Conservation (phyloP, 2,113 vertebrate genomes). For the Carollia perspicillata region DNA sequence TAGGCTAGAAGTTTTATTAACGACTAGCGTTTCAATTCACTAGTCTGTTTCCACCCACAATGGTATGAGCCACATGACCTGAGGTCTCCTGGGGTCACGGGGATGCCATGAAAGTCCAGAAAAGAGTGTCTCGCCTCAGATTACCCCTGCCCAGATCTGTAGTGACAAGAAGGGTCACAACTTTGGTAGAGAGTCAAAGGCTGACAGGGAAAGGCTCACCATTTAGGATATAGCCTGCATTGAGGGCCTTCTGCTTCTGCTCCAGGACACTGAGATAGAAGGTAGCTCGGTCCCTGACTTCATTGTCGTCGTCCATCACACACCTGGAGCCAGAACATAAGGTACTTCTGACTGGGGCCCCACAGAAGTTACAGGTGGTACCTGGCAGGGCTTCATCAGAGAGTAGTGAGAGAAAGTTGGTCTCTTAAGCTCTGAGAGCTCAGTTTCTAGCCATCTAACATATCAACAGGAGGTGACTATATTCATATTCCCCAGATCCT, state of each 20-base stretch:
- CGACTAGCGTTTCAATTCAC: not conserved
- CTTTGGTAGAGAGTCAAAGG: not conserved
- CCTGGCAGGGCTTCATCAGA: not conserved
- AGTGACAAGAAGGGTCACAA: not conserved
- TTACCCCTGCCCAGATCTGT: not conserved
- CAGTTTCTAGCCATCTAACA: not conserved
- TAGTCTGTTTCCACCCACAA: not conserved
- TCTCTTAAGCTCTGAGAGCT: not conserved
- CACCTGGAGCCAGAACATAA: conserved; percentile 77
- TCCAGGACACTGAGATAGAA: conserved; percentile 87
- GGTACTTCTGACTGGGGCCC: not conserved
- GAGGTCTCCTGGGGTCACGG: not conserved
- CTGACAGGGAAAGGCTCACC: conserved; percentile 71
- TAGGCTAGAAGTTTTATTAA: not conserved
- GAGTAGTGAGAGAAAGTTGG: not conserved
- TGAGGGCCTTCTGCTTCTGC: conserved; percentile 87
- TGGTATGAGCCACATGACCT: not conserved
- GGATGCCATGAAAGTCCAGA: not conserved
- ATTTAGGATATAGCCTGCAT: conserved; percentile 86
- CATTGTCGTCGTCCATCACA: conserved; percentile 89
- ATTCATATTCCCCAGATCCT: not conserved
- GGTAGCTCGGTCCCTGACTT: conserved; percentile 87
- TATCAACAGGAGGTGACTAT: not conserved
- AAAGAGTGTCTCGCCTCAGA: not conserved
- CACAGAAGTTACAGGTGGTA: not conserved